Conservation (phyloP, 2,113 vertebrate genomes). For the Phrynosoma platyrhinos region DNA sequence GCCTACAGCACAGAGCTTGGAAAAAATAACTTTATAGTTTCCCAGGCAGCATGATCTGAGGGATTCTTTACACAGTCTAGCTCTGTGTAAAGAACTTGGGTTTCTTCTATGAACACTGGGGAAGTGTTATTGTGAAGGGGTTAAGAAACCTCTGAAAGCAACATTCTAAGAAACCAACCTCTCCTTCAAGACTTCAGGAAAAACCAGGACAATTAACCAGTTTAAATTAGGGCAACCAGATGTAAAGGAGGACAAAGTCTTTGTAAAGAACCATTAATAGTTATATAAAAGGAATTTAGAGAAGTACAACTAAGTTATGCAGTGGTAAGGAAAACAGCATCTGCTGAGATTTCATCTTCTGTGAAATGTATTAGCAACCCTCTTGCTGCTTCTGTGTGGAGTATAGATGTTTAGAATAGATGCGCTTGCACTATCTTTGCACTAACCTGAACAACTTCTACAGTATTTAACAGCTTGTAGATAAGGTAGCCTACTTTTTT, state of each 20-base stretch:
- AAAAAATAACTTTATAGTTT: too few species aligned
- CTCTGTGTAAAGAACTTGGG: not conserved
- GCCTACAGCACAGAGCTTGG: not conserved
- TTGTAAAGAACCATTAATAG: not conserved
- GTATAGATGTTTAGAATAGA: not conserved
- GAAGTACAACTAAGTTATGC: not conserved
- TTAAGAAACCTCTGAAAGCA: not conserved
- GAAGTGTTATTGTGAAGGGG: not conserved
- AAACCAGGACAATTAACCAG: slow-evolving; percentile 4
- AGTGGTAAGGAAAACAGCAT: not conserved
- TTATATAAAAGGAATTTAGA: not conserved
- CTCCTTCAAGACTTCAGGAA: not conserved
- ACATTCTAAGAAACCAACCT: not conserved
- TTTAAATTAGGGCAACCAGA: not conserved
- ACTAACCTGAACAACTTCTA: not conserved
- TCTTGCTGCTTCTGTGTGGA: not conserved
- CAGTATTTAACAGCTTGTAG: not conserved
- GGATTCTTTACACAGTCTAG: not conserved
- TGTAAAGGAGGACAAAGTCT: not conserved
- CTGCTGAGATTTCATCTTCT: not conserved
- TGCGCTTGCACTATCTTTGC: not conserved
- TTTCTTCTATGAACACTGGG: not conserved
- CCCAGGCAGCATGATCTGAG: too few species aligned
- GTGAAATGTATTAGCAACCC: not conserved
- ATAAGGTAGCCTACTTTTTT: too few species aligned